A percentile compares a stretch with the other conserved stretches of the same genome.
phyloP scores from a whole-genome alignment of 2,113 vertebrate species.

The Ictalurus punctatus region DNA sequence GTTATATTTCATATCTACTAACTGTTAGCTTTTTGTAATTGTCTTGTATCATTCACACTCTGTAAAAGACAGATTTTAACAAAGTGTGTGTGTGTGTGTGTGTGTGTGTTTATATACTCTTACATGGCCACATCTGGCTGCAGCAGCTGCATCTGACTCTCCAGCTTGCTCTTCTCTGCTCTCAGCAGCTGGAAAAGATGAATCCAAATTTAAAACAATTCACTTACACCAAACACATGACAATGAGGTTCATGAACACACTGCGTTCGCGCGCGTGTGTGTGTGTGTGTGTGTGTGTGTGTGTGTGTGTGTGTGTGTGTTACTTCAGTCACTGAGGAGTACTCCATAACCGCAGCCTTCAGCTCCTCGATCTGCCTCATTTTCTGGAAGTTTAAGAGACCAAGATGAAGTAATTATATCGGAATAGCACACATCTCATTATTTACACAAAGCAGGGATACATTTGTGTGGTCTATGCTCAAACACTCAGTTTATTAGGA shows the following conservation, averaged over 20 bases:
- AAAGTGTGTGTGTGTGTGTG: neutral
- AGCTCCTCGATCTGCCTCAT: conserved; percentile 79
- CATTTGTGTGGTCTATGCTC: neutral
- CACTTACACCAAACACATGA: neutral
- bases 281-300: neutral
- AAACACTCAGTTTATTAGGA: neutral
- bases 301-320: conserved; percentile 10
- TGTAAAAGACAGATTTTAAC: neutral
- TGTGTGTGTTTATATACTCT: conserved; percentile 50
- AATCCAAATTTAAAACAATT: neutral
- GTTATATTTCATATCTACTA: neutral
- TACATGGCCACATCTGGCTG: conserved; percentile 82
- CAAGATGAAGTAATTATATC: neutral
- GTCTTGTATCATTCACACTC: neutral
- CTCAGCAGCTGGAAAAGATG: conserved; percentile 68
- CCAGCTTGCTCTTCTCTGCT: conserved; percentile 80
- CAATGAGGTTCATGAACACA: neutral
- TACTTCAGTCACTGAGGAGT: conserved; percentile 82
- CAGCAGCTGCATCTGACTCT: conserved; percentile 78
- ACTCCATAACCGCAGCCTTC: conserved; percentile 77
- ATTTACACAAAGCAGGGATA: neutral
- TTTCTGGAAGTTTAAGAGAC: conserved; percentile 70
- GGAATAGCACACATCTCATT: neutral
- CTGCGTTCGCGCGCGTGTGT: neutral
- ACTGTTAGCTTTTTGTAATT: neutral